These are phyloP conservation scores for Camponotus vicinus DNA, from an alignment of 1,140 invertebrate species.

Conservation along the genomic window DNA sequence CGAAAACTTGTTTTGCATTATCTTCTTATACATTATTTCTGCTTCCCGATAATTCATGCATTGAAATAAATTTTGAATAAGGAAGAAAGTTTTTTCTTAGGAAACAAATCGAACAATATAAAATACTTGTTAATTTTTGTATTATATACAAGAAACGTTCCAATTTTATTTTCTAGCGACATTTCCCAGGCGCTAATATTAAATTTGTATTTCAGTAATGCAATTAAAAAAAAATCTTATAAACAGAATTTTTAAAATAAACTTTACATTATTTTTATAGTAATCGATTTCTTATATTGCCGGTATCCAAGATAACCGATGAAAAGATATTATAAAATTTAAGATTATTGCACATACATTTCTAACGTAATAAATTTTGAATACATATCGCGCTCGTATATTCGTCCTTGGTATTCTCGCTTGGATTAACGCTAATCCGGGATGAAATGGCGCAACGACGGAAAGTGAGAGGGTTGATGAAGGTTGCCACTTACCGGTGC, in stretches of 20 bases:
- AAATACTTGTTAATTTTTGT: not conserved
- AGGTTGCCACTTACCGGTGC: constrained; percentile 84
- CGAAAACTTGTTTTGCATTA: not conserved
- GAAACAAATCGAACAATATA: not conserved
- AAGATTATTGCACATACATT: not conserved
- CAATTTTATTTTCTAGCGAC: not conserved
- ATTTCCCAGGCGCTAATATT: not conserved
- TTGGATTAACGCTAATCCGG: constrained; percentile 38
- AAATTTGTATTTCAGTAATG: not conserved
- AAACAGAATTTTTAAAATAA: not conserved
- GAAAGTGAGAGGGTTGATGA: constrained; percentile 40
- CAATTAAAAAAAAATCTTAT: no score
- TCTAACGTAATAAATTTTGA: not conserved
- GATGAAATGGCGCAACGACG: constrained; percentile 50
- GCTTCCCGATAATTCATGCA: not conserved
- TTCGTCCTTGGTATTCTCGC: not conserved
- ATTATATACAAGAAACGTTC: no score
- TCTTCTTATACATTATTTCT: not conserved
- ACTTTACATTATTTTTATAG: not conserved
- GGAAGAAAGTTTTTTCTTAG: not conserved
- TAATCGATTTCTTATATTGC: not conserved
- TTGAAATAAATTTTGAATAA: constrained; percentile 22
- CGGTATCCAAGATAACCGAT: not conserved
- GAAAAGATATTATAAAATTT: not conserved
- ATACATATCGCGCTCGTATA: not conserved